Evolutionary conservation across 2,797 vertebrate species (phyloP).

Genomic region (Falco biarmicus): DNA sequence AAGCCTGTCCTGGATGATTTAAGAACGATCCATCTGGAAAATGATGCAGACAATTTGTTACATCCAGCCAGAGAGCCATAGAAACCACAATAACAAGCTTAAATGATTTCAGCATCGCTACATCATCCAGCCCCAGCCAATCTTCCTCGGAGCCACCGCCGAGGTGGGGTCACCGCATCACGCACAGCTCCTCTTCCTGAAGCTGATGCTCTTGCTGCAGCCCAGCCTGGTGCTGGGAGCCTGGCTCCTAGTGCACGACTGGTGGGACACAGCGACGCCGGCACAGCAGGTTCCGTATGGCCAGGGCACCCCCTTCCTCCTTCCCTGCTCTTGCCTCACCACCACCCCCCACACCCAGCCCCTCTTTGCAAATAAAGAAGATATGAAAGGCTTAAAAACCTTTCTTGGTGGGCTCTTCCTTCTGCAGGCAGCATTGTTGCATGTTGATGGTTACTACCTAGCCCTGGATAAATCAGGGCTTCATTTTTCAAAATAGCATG

Average conservation of each 20-base stretch:
- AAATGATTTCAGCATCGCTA: constrained; percentile 57
- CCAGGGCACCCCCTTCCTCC: not conserved
- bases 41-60: constrained; percentile 63
- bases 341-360: too few relatives aligned
- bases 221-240: not conserved
- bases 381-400: not conserved
- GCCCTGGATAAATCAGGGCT: constrained; percentile 30
- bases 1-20: constrained; percentile 61
- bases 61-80: constrained; percentile 64
- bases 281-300: fast-evolving
- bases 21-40: constrained; percentile 67
- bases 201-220: not conserved
- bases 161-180: not conserved
- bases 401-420: not conserved
- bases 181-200: not conserved
- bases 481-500: constrained; percentile 43
- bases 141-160: not conserved
- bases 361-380: not conserved
- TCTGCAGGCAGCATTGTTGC: not conserved
- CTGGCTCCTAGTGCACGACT: not conserved
- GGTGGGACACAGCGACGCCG: fast-evolving
- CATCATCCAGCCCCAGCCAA: constrained; percentile 37
- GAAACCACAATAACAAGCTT: constrained; percentile 57
- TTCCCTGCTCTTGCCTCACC: not conserved
- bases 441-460: not conserved